A percentile compares a stretch with the other conserved stretches of the same genome.
These are phyloP conservation scores for Margaritifera margaritifera DNA, from an alignment of 2,888 invertebrate genomes.

Conservation along the genomic window DNA sequence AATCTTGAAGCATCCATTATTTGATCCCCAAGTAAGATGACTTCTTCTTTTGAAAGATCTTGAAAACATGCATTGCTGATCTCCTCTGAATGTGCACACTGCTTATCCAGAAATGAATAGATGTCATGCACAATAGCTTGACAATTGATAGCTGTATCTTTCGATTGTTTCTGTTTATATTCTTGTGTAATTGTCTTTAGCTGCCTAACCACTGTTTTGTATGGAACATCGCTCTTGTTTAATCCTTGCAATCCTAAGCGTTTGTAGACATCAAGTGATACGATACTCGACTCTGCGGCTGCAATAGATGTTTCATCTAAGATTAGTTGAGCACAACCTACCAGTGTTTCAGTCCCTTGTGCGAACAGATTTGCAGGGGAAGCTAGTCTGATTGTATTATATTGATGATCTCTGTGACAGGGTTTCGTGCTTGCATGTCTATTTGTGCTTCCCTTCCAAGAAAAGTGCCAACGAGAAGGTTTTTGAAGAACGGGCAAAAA, in stretches of 20 bases:
- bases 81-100: not conserved
- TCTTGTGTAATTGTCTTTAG: not conserved
- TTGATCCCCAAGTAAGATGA: too few species aligned
- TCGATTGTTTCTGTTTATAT: too few species aligned
- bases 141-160: too few species aligned
- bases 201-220: slow-evolving; percentile 2
- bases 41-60: too few species aligned
- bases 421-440: too few species aligned
- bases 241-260: too few species aligned
- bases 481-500: slow-evolving; percentile 32
- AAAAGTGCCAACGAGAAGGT: slow-evolving; percentile 32
- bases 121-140: slow-evolving; percentile 1
- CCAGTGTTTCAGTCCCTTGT: not conserved
- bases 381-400: not conserved
- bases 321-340: slow-evolving; percentile 3
- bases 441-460: slow-evolving; percentile 28
- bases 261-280: too few species aligned
- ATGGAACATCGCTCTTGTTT: not conserved
- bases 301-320: not conserved
- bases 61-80: too few species aligned
- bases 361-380: slow-evolving; percentile 4
- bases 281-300: too few species aligned
- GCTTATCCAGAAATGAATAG: slow-evolving; percentile 5
- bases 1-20: too few species aligned
- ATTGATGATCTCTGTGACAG: too few species aligned